Evolutionary conservation across 2,888 invertebrate species (phyloP).

Genomic region (Lordiphosa fenestrarum): DNA sequence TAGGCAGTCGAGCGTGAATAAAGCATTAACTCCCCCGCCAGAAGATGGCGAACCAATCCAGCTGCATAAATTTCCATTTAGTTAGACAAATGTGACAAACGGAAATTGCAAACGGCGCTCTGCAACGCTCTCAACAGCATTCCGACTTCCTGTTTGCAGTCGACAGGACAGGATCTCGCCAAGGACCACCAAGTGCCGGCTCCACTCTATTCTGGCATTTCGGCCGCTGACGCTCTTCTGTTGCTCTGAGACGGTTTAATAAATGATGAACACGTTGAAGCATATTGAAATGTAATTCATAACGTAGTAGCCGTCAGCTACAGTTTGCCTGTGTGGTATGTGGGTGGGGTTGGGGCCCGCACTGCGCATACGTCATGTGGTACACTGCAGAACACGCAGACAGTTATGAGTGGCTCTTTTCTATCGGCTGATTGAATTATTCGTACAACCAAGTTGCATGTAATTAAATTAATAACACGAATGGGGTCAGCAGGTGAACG

Average conservation of each 20-base stretch:
- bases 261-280: slow-evolving; percentile 63
- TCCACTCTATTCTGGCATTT: slow-evolving; percentile 42
- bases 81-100: slow-evolving; percentile 69
- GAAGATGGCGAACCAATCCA: slow-evolving; percentile 9
- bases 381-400: slow-evolving; percentile 22
- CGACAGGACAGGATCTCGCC: slow-evolving; percentile 28
- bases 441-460: slow-evolving; percentile 26
- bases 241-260: slow-evolving; percentile 43
- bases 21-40: slow-evolving; percentile 42
- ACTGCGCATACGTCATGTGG: slow-evolving; percentile 29
- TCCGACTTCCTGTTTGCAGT: slow-evolving; percentile 41
- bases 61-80: slow-evolving; percentile 67
- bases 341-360: neutral
- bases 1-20: slow-evolving; percentile 58
- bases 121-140: slow-evolving; percentile 43
- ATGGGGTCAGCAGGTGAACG: neutral
- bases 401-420: slow-evolving; percentile 12
- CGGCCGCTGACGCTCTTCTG: slow-evolving; percentile 13
- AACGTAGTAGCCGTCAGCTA: slow-evolving; percentile 38
- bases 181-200: slow-evolving; percentile 21
- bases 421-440: slow-evolving; percentile 47
- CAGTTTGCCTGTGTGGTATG: neutral
- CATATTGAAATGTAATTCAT: slow-evolving; percentile 70
- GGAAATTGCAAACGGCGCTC: slow-evolving; percentile 65
- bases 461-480: slow-evolving; percentile 28